Percentiles rank a stretch among this genome's conserved stretches.
Evolutionary conservation across 2,888 invertebrate genomes (phyloP).

Genomic region (Synanthedon myopaeformis): DNA sequence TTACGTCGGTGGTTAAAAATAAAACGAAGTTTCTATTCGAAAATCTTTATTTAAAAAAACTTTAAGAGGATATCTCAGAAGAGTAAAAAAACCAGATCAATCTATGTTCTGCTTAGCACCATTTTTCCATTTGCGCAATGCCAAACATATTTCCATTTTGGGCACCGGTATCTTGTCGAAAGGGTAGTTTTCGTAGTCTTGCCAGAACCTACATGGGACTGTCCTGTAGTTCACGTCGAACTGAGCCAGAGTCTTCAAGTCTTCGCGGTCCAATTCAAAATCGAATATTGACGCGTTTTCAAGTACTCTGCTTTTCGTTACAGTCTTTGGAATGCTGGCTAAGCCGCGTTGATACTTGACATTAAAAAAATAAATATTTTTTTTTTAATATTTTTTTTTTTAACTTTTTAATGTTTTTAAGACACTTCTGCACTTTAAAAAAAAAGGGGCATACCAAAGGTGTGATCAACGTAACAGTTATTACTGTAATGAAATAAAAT

Average conservation of each 20-base stretch:
- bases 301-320: conserved; percentile 29
- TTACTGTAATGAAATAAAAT: no score
- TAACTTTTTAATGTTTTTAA: no score
- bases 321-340: conserved; percentile 38
- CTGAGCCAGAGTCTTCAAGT: conserved; percentile 24
- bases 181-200: conserved; percentile 31
- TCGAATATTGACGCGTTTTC: conserved; percentile 53
- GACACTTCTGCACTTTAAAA: no score
- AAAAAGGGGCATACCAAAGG: no score
- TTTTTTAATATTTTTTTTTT: no score
- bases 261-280: conserved; percentile 30
- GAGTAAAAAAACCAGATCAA: no score
- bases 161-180: conserved; percentile 22
- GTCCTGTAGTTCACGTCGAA: conserved; percentile 42
- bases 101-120: conserved; percentile 24
- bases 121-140: conserved; percentile 28
- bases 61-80: no score
- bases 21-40: no score
- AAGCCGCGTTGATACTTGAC: conserved; percentile 45
- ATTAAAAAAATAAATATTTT: no score
- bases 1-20: no score
- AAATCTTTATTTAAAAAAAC: no score
- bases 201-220: conserved; percentile 27
- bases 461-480: no score
- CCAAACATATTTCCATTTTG: conserved; percentile 16